Percentiles rank a stretch among this genome's conserved stretches.
Evolutionary conservation across 2,888 invertebrate genomes (phyloP).

Genomic region (Heteromurus nitidus): DNA sequence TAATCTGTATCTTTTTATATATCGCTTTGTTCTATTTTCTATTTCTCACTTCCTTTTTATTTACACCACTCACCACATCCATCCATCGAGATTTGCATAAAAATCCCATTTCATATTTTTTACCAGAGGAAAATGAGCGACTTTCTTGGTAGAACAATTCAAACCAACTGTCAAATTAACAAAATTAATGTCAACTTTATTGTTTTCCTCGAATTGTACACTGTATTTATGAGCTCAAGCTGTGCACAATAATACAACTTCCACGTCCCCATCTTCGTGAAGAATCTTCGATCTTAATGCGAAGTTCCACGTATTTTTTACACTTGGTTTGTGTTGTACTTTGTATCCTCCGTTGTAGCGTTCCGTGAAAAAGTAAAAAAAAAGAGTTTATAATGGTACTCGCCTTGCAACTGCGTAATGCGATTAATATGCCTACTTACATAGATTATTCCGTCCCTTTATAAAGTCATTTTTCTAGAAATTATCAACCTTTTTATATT

Average conservation of each 20-base stretch:
- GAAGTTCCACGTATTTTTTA: too few relatives aligned
- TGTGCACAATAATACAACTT: neutral
- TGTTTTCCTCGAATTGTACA: conserved; percentile 13
- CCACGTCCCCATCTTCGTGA: too few relatives aligned
- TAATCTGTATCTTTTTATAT: neutral
- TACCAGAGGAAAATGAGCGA: conserved; percentile 8
- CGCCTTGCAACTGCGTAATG: conserved; percentile 1
- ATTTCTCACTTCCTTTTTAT: too few relatives aligned
- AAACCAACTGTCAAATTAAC: conserved; percentile 51
- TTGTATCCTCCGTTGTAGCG: too few relatives aligned
- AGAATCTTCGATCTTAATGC: too few relatives aligned
- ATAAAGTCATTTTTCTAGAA: too few relatives aligned
- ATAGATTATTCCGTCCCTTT: neutral
- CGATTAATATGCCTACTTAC: conserved; percentile 27
- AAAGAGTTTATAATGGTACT: too few relatives aligned
- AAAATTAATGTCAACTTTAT: conserved; percentile 47
- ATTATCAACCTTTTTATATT: neutral
- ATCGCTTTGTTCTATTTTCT: neutral
- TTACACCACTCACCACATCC: too few relatives aligned
- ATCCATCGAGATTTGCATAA: conserved; percentile 48
- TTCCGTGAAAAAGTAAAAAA: too few relatives aligned
- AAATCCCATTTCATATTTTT: conserved; percentile 50
- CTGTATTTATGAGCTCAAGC: neutral
- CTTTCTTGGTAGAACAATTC: conserved; percentile 17
- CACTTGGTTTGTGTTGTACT: too few relatives aligned